phyloP scores from a whole-genome alignment of 2,888 invertebrate species.

The Biston stratarius region DNA sequence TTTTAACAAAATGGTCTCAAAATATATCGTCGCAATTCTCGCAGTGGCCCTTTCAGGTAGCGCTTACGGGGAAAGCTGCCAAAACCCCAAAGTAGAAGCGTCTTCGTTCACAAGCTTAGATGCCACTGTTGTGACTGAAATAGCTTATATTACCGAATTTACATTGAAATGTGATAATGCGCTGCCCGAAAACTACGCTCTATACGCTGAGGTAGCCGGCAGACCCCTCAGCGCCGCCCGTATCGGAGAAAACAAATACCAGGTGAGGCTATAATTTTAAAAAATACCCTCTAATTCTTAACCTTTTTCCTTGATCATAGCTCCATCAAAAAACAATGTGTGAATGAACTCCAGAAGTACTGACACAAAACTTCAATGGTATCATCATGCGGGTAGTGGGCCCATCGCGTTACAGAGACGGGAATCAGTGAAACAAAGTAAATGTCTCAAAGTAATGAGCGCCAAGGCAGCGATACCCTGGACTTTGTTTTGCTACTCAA shows the following conservation, averaged over 20 bases:
- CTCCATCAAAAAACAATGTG: too few relatives aligned
- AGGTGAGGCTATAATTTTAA: slow-evolving; percentile 86
- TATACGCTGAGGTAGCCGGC: slow-evolving; percentile 96
- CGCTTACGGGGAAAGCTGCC: slow-evolving; percentile 68
- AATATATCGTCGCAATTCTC: slow-evolving; percentile 65
- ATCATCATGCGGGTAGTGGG: too few relatives aligned
- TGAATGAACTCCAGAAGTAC: too few relatives aligned
- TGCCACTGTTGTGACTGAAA: slow-evolving; percentile 95
- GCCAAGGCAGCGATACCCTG: too few relatives aligned
- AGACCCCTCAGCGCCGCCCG: slow-evolving; percentile 94
- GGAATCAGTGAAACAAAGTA: too few relatives aligned
- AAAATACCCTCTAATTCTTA: too few relatives aligned
- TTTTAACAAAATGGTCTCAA: slow-evolving; percentile 76
- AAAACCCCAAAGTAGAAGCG: slow-evolving; percentile 90
- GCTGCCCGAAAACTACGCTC: slow-evolving; percentile 88
- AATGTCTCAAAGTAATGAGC: too few relatives aligned
- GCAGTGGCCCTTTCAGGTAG: slow-evolving; percentile 61
- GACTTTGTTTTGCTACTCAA: too few relatives aligned
- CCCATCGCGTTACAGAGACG: too few relatives aligned
- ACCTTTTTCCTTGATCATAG: neutral
- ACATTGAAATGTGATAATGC: slow-evolving; percentile 91
- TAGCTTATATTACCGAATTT: slow-evolving; percentile 97
- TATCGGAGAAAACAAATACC: slow-evolving; percentile 92
- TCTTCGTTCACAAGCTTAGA: slow-evolving; percentile 96
- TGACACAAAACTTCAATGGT: too few relatives aligned